Percentiles rank a stretch among this genome's conserved stretches.
Conservation (phyloP, 2,113 vertebrate species). For the Anolis carolinensis region DNA sequence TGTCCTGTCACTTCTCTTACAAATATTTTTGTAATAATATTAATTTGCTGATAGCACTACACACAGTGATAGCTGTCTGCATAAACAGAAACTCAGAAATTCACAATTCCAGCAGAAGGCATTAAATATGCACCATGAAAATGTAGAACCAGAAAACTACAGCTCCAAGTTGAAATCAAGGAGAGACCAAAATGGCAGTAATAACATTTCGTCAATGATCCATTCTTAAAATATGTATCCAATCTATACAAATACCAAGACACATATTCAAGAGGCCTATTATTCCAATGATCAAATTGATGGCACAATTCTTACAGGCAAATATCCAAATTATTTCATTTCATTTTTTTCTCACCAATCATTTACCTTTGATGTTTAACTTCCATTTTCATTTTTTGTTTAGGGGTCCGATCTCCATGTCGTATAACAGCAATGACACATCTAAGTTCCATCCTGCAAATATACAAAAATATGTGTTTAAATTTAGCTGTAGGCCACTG, state of each 20-base stretch:
- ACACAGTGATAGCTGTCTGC: not conserved
- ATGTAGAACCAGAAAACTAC: not conserved
- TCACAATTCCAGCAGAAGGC: not conserved
- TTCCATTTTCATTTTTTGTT: constrained; percentile 90
- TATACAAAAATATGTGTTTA: constrained; percentile 23
- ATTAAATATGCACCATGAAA: not conserved
- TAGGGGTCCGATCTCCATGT: constrained; percentile 83
- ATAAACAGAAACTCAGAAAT: not conserved
- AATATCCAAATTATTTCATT: not conserved
- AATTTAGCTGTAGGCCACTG: not conserved
- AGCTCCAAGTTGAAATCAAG: not conserved
- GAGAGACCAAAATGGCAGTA: too few species aligned
- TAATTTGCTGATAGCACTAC: not conserved
- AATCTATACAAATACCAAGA: too few species aligned
- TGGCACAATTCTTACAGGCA: not conserved
- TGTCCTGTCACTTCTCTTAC: not conserved
- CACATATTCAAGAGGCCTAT: not conserved
- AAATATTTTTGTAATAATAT: not conserved
- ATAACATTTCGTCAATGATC: not conserved
- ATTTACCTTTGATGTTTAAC: constrained; percentile 83
- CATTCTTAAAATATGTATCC: not conserved
- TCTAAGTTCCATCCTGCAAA: constrained; percentile 88
- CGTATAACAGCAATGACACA: constrained; percentile 86
- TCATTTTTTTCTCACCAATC: not conserved
- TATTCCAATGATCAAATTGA: not conserved